Evolutionary conservation across 2,797 vertebrate genomes (phyloP), one percentile per base, ranked within the genome.

Genomic region (Danionella dracula): DNA sequence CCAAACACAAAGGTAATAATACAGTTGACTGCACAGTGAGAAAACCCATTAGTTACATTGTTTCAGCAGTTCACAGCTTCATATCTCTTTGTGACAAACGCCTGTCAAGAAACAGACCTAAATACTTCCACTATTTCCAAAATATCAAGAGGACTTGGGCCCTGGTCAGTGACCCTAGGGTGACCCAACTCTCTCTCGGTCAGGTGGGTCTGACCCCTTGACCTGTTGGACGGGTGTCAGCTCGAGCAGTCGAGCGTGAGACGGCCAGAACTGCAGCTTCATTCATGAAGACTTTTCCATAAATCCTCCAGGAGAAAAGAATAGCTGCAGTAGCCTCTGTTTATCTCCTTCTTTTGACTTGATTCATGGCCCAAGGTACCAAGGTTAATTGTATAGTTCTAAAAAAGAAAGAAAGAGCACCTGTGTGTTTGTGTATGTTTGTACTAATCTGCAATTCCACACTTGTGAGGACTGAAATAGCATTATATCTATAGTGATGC

Each of bases 291-390:
- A 78, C 89, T 85, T 83, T 84, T 86, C 87, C 86, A 83, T 92
- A 92, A 86, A 4, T 90, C 86, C 89, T 87, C 83, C 79, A 73
- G 81, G 88, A 85, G 88, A 83, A 81, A 84, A 76, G 73, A 59
- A 81, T 84, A 88, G 86, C 23, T 27, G 23, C 87, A 78, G 78
- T 81, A 78, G 74, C 65, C 76, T 73, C 5, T 90, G 91, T 93
- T 93, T 91, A 89, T 89, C 89, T 58, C 58, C 67, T 45, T 82
- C 83, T 82, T 82, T 84, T 84, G 84, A 72, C 79, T 86, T 89
- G 88, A 92, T 91, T 90, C 90, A 87, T 90, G 83, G 89, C 92
- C 83, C 53, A 74, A 76, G 88, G 91, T 86, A 66, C 80, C 73
- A 81, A 82, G 89, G 83, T 88, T 90, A 91, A 94, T 92, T 90